Percentiles rank a stretch among this genome's conserved stretches.
phyloP scores from a whole-genome alignment of 2,113 vertebrate genomes.

The Callipepla californica region DNA sequence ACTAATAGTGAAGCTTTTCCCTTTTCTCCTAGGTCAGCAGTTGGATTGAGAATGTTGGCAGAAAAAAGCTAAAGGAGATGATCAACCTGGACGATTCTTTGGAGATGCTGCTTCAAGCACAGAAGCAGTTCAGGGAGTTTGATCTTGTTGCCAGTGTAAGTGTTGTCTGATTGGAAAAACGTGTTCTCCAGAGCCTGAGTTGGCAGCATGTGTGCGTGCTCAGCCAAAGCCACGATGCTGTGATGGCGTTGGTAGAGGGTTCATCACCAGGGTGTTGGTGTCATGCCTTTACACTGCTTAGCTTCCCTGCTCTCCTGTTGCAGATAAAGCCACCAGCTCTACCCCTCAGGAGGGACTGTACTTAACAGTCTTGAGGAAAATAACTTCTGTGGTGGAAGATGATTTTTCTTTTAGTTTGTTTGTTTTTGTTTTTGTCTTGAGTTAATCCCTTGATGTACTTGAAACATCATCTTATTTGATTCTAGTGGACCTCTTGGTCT shows the following conservation, averaged over 20 bases:
- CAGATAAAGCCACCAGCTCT: background rate
- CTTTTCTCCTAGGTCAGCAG: slow-evolving; percentile 79
- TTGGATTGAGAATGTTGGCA: slow-evolving; percentile 87
- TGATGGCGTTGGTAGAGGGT: background rate
- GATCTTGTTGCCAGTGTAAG: slow-evolving; percentile 83
- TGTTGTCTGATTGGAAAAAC: background rate
- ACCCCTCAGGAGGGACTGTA: background rate
- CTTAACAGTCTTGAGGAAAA: background rate
- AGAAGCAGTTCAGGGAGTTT: slow-evolving; percentile 83
- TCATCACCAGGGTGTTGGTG: background rate
- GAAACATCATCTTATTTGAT: background rate
- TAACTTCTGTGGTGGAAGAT: background rate
- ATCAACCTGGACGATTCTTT: slow-evolving; percentile 79
- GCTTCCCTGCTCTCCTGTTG: background rate
- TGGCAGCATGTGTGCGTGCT: background rate
- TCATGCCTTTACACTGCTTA: background rate
- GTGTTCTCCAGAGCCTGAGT: background rate
- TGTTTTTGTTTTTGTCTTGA: no score
- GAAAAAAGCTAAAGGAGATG: slow-evolving; percentile 77
- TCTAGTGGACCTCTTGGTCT: background rate
- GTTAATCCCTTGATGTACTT: background rate
- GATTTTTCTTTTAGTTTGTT: background rate
- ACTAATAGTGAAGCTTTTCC: background rate
- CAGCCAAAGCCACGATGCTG: background rate
- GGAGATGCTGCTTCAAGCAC: slow-evolving; percentile 79